Evolutionary conservation across 2,797 vertebrate genomes (phyloP), one percentile per base, ranked within the genome.

Genomic region (Gymnothorax reevesii): DNA sequence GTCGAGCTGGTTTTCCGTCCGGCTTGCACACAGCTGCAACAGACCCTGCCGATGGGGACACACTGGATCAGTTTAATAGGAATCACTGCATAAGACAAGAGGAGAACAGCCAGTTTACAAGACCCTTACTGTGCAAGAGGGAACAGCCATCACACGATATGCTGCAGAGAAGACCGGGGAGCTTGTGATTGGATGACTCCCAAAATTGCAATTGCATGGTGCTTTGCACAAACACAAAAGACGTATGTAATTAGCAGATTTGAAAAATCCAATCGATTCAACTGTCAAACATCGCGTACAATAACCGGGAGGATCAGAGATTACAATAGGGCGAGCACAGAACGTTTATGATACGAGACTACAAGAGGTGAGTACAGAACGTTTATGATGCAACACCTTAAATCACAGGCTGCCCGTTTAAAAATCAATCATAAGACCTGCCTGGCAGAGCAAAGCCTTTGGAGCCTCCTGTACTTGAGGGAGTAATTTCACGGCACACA

Each of bases 1-100:
- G 66, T 2, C 57, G 84, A 27, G 75, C 7, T 2, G 66, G 0
- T 4, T 33, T 57, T 10, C 57, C 49, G 4, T 71, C 84, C 91
- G 90, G 84, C 52, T 22, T 55, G 59, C 77, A 25, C 20, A 80
- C 15, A 89, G 42, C 79, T 20, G 25, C 73, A 54, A 49, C 52
- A 2, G 75, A 79, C 9, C 15, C 75, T 79, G 75, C 4, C 3
- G 75, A 54, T 20, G 42, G 17, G 55, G 33, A 55, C 9, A 27
- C 15, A 79, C 49, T 54, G 17, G 75, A 79, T 49, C 75, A 79
- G 9, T 49, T 75, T 42, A 27, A 75, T 8, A 6, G 3, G 33
- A 49, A 42, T 15, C 7, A 42, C 13, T 12, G 4, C 12, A 75
- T 42, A 42, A 33, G 17, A 75, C 62, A 33, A 75, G 25, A 13